Evolutionary conservation across 2,113 vertebrate genomes (phyloP), one percentile per base, ranked within the genome.

Genomic region (Python bivittatus): DNA sequence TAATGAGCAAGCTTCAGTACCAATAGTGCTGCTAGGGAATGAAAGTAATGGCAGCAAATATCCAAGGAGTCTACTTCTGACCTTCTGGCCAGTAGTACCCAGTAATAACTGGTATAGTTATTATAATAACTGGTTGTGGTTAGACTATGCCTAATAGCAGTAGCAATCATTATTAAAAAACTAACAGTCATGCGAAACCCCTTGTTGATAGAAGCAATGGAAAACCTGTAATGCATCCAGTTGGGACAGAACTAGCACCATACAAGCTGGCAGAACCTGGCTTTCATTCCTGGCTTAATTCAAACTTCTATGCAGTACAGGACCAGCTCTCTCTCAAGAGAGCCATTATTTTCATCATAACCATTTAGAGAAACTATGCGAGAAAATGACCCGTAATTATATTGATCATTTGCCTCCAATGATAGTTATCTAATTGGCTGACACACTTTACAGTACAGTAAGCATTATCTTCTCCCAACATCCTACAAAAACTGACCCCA

Each of bases 381-480:
- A 92, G 57, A 89, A 48, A 92, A 48, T 83, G 84, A 57, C 57
- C 58, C 60, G 11, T 64, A 89, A 92, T 89, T 89, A 92, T 79
- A 89, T 64, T 61, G 72, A 64, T 89, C 88, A 84, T 58, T 92
- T 38, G 87, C 72, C 72, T 92, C 57, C 79, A 92, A 88, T 88
- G 38, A 12, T 54, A 92, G 72, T 54, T 89, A 58, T 89, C 79
- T 89, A 89, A 92, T 92, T 92, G 57, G 57, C 22, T 92, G 72
- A 84, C 91, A 84, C 42, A 92, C 87, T 92, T 92, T 84, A 27
- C 56, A 84, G 23, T 86, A 33, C 84, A 87, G 60, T 54, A 54
- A 38, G 72, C 44, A 53, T 54, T 88, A 25, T 29, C 23, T 88
- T 20, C 22, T 38, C 13, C 72, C 56, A 89, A 27, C 13, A 85